A percentile compares a stretch with the other conserved stretches of the same genome.
phyloP scores from a whole-genome alignment of 2,888 invertebrate species.

The Orthosia cruda region DNA sequence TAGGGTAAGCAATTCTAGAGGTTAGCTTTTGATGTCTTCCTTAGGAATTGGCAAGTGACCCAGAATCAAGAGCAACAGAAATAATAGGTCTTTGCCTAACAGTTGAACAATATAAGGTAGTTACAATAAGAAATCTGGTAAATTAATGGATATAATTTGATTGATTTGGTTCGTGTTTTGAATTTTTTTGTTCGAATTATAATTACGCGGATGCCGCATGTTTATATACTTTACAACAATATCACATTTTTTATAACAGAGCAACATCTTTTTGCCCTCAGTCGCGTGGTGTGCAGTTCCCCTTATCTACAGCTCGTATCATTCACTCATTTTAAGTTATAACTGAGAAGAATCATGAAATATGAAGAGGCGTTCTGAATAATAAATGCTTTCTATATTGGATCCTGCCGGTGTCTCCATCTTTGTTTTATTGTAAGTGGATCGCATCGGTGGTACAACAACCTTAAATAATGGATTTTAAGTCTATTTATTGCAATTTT shows the following conservation, averaged over 20 bases:
- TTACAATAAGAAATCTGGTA: not conserved
- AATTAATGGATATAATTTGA: not conserved
- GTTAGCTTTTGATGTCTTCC: not conserved
- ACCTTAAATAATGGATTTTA: slow-evolving; percentile 76
- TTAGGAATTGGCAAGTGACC: no score
- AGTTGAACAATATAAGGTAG: no score
- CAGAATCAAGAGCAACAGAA: no score
- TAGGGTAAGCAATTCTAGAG: not conserved
- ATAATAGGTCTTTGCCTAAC: no score
- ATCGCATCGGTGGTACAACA: slow-evolving; percentile 66
- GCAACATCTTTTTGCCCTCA: not conserved
- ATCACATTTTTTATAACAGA: not conserved
- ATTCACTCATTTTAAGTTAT: slow-evolving; percentile 78
- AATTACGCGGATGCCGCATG: not conserved
- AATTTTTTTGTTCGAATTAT: no score
- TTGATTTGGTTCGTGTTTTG: not conserved
- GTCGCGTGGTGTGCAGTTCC: slow-evolving; percentile 17
- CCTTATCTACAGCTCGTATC: slow-evolving; percentile 58
- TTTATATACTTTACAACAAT: not conserved
- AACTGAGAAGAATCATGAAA: slow-evolving; percentile 72
- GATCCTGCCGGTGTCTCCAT: slow-evolving; percentile 78
- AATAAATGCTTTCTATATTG: slow-evolving; percentile 83
- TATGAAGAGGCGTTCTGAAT: slow-evolving; percentile 81
- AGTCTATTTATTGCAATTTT: slow-evolving; percentile 77
- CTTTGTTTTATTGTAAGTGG: slow-evolving; percentile 75